phyloP scores from a whole-genome alignment of 2,113 vertebrate species.

The Toxostoma redivivum region DNA sequence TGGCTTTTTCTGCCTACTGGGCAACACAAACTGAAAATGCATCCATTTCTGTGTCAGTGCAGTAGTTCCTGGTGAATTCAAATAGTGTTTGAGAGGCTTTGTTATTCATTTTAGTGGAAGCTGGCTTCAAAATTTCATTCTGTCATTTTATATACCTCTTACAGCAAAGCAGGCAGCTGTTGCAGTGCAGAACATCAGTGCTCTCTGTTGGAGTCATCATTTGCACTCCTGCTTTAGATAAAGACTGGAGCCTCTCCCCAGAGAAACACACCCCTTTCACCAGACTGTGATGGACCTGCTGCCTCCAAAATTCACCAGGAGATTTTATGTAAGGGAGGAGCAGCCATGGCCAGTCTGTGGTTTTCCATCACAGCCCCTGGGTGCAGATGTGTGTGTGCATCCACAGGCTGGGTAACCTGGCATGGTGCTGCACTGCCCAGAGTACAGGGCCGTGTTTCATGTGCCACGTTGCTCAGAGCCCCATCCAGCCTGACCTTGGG shows the following conservation, averaged over 20 bases:
- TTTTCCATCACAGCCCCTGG: background rate
- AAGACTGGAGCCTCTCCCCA: background rate
- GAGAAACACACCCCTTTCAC: background rate
- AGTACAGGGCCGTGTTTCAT: fast-evolving
- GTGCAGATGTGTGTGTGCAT: background rate
- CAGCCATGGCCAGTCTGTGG: background rate
- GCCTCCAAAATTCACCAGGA: background rate
- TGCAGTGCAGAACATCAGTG: background rate
- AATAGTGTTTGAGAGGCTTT: background rate
- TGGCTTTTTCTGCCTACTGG: background rate
- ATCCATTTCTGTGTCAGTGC: background rate
- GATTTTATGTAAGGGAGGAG: background rate
- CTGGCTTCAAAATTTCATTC: background rate
- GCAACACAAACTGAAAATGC: background rate
- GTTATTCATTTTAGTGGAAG: background rate
- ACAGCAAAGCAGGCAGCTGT: background rate
- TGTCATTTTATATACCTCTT: background rate
- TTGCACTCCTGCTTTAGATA: background rate
- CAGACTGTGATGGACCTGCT: fast-evolving
- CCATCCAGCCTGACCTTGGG: background rate
- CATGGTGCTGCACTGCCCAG: background rate
- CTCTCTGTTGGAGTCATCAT: background rate
- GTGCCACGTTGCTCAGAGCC: fast-evolving
- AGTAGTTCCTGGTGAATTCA: background rate
- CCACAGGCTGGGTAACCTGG: background rate